Base-by-base conservation (phyloP, 1,140 invertebrate genomes). In the Sycophila sp. region DNA sequence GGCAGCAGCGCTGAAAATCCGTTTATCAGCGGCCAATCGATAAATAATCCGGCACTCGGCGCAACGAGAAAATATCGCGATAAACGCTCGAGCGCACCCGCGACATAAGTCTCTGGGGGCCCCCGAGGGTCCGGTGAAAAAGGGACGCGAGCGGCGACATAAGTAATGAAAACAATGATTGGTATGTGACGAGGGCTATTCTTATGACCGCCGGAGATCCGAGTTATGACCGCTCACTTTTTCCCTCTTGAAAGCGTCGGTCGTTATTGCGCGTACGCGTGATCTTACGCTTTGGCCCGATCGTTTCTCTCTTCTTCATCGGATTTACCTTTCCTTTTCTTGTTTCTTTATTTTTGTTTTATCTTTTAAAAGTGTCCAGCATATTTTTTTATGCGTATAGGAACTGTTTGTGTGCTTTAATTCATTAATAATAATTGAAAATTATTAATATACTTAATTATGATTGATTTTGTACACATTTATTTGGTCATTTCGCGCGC, bases 141-240 rank as follows among this genome's bases (percentile, higher is more conserved):
- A 11, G 26, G 47, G 1, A 11, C 60, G 13, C 47, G 36, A 36
- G 34, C 51, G 38, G 40, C 68, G 70, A 74, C 71, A 75, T 73
- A 73, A 81, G 77, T 86, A 83, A 85, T 82, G 83, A 83, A 81
- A 82, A 83, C 80, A 84, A 84, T 86, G 82, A 83, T 82, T 83
- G 81, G 78, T 82, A 84, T 77, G 80, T 81, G 83, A 84, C 81
- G 70, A 76, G 71, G 77, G 77, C 78, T 77, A 84, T 85, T 83
- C 78, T 81, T 81, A 81, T 75, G 26, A 67, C 40, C n/a, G 62
- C 59, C 59, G 71, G 75, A 75, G 66, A 70, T 55, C 62, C 73
- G 72, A 79, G 77, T 80, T 83, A 80, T 84, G 78, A 78, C 80
- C 73, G 73, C 71, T 58, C 24, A 17, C 51, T 67, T 56, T 58